phyloP scores from a whole-genome alignment of 2,888 invertebrate species.

The Fabriciana adippe region DNA sequence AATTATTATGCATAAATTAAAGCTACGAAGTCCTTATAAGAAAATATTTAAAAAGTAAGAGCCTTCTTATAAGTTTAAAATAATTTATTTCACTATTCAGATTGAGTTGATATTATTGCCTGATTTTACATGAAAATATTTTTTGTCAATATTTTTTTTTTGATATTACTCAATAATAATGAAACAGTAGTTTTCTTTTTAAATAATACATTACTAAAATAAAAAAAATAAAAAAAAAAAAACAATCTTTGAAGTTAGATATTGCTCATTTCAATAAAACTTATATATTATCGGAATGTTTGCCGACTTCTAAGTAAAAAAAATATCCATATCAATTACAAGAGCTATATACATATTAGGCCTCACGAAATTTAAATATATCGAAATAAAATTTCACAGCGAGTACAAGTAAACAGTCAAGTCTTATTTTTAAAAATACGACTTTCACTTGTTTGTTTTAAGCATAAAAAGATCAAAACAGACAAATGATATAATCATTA shows the following conservation, averaged over 20 bases:
- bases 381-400: not conserved
- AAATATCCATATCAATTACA: no score
- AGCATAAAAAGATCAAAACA: slow-evolving; percentile 54
- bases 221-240: no score
- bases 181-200: no score
- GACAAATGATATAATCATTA: slow-evolving; percentile 48
- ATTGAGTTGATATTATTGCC: no score
- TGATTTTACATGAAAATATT: no score
- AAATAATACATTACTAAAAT: no score
- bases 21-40: slow-evolving; percentile 28
- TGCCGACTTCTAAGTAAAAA: no score
- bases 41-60: slow-evolving; percentile 19
- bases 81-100: not conserved
- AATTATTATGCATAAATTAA: slow-evolving; percentile 32
- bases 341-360: not conserved
- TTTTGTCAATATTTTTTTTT: no score
- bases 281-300: no score
- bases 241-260: no score
- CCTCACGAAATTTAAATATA: not conserved
- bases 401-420: not conserved
- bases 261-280: no score
- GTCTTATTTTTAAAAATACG: not conserved
- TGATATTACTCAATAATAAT: no score
- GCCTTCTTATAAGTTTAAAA: slow-evolving; percentile 6
- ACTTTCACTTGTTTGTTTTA: slow-evolving; percentile 57